These are phyloP conservation scores for Hydrophis major DNA, from an alignment of 2,797 vertebrate species.

Conservation along the genomic window DNA sequence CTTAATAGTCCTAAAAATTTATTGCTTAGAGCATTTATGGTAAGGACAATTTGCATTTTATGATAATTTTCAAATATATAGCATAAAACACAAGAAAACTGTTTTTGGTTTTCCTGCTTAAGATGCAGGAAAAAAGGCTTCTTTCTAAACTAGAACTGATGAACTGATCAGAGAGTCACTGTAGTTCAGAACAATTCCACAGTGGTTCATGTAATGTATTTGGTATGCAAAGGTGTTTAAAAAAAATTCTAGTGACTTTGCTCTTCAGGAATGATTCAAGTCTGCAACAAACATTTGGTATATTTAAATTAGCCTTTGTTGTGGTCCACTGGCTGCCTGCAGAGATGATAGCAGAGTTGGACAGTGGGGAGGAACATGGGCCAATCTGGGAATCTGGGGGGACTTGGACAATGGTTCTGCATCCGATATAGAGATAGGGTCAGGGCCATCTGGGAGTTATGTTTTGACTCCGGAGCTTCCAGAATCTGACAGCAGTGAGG, in stretches of 20 bases:
- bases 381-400: no score
- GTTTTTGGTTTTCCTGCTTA: slow-evolving; percentile 49
- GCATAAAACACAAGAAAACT: slow-evolving; percentile 54
- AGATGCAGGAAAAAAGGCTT: slow-evolving; percentile 38
- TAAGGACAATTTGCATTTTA: slow-evolving; percentile 56
- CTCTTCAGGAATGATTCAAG: slow-evolving; percentile 8
- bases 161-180: slow-evolving; percentile 19
- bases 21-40: slow-evolving; percentile 42
- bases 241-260: slow-evolving; percentile 1
- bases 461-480: no score
- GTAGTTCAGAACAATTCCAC: slow-evolving; percentile 20
- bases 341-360: no score
- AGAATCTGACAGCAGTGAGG: no score
- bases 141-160: slow-evolving; percentile 44
- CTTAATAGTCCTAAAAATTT: slow-evolving; percentile 51
- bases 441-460: no score
- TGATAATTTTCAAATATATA: slow-evolving; percentile 64
- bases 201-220: neutral
- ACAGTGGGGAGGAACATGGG: no score
- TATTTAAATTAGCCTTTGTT: neutral
- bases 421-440: no score
- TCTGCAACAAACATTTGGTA: neutral
- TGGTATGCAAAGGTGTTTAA: neutral
- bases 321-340: no score
- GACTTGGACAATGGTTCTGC: no score